Evolutionary conservation across 2,888 invertebrate species (phyloP).

Genomic region (Geotrupes spiniger): DNA sequence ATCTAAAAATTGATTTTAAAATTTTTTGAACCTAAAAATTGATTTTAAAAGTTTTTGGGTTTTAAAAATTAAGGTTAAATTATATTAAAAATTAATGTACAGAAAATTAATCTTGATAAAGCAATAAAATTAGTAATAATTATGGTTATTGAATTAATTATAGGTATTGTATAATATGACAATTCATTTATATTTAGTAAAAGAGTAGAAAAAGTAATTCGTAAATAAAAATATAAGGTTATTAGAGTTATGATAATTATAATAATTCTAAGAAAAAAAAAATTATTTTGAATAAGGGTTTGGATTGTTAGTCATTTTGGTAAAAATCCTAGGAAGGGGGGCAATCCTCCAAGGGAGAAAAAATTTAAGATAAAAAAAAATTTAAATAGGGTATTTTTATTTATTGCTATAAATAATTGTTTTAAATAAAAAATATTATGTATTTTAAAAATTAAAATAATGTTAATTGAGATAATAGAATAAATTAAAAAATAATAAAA

Average conservation of each 20-base stretch:
- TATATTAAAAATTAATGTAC: conserved; percentile 21
- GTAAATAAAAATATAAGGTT: conserved; percentile 57
- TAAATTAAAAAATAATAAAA: conserved; percentile 45
- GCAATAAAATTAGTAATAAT: conserved; percentile 39
- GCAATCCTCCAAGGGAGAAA: conserved; percentile 58
- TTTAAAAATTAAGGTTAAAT: too few relatives aligned
- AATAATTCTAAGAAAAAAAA: conserved; percentile 49
- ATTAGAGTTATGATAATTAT: conserved; percentile 56
- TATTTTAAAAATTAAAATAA: conserved; percentile 52
- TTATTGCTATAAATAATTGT: conserved; percentile 53
- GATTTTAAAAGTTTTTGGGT: too few relatives aligned
- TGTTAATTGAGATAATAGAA: conserved; percentile 49
- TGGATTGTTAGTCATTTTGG: conserved; percentile 61
- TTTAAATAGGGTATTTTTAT: conserved; percentile 49
- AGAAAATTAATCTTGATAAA: conserved; percentile 36
- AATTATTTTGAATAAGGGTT: conserved; percentile 51
- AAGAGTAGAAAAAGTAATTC: conserved; percentile 52
- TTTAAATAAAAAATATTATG: conserved; percentile 54
- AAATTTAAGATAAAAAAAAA: conserved; percentile 55
- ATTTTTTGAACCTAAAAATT: too few relatives aligned
- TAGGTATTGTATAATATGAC: conserved; percentile 41
- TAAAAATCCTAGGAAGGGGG: conserved; percentile 61
- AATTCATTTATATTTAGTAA: conserved; percentile 53
- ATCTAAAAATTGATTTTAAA: too few relatives aligned
- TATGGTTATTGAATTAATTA: conserved; percentile 43